Percentiles rank a stretch among this genome's conserved stretches.
phyloP scores from a whole-genome alignment of 92 coral and sea anemone species.

The Zoanthus sociatus region DNA sequence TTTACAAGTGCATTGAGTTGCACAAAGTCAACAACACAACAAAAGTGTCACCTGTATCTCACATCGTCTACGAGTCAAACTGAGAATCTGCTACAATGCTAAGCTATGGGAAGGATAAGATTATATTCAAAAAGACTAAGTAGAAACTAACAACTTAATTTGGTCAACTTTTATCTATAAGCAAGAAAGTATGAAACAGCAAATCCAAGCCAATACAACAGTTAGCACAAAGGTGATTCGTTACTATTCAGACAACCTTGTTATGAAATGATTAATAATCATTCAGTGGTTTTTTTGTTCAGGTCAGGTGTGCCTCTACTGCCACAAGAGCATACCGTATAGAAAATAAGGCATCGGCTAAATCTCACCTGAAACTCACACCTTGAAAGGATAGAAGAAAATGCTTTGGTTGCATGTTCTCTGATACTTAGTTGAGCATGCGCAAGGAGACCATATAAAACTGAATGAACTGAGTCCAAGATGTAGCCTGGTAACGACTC shows the following conservation, averaged over 20 bases:
- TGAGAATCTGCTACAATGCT: neutral
- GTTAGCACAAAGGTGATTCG: neutral
- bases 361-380: conserved; percentile 96
- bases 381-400: conserved; percentile 96
- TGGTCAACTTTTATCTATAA: too few species aligned
- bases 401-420: conserved; percentile 96
- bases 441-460: conserved; percentile 87
- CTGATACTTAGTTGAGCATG: conserved; percentile 97
- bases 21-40: too few species aligned
- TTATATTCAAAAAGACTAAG: neutral
- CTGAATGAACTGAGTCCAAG: conserved; percentile 88
- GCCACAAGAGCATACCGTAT: too few species aligned
- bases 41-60: too few species aligned
- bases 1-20: too few species aligned
- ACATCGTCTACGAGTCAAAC: too few species aligned
- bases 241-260: neutral
- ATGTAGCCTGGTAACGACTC: conserved; percentile 87
- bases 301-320: too few species aligned
- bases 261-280: too few species aligned
- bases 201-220: neutral
- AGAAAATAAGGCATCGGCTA: too few species aligned
- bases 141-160: too few species aligned
- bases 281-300: too few species aligned
- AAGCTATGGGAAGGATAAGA: neutral
- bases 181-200: neutral